Base-by-base conservation (phyloP, 2,113 vertebrate genomes). In the Atherinomorus stipes region DNA sequence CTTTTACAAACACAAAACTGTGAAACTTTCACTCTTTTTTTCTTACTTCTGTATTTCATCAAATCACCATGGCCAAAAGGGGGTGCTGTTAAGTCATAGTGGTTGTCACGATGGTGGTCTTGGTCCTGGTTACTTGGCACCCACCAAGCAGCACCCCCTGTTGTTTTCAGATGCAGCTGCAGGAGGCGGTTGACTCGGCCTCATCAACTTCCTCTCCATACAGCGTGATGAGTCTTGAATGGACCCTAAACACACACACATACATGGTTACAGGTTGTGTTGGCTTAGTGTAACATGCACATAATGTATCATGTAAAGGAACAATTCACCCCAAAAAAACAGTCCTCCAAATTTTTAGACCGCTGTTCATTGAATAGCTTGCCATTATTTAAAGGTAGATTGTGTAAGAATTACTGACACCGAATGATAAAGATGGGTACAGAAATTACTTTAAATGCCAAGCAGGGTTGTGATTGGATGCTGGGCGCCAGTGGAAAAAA, bases 131-230 rank as follows among this genome's bases (percentile, higher is more conserved):
- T 3, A 4, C 28, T 28, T 28, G 3, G 3, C 6, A 6, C 3
- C 28, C 19, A 53, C 37, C 22, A 11, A 50, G 19, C 25, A 9
- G 44, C 15, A 8, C 11, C 60, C 25, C 60, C 70, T 28, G 25
- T 38, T 51, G 47, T 53, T 56, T 15, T 90, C 80, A 92, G 74
- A 92, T 78, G 72, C 90, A 92, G 74, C 74, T 85, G 78, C 91
- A 92, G 74, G 91, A 81, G 7, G 71, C 26, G 1, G 66, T 52
- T 0, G 72, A 77, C 62, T 91, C 89, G 0, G 89, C 88, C 28
- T 91, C 86, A 1, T 88, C 78, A 71, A 90, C 85, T 2, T 91
- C 81, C 51, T 92, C 89, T 0, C 91, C 91, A 1, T 85, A 92
- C 67, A 92, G 78, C 60, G 76, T 74, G 64, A 92, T 90, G 78